Evolutionary conservation across 2,113 vertebrate species (phyloP).

Genomic region (Tragulus kanchil): DNA sequence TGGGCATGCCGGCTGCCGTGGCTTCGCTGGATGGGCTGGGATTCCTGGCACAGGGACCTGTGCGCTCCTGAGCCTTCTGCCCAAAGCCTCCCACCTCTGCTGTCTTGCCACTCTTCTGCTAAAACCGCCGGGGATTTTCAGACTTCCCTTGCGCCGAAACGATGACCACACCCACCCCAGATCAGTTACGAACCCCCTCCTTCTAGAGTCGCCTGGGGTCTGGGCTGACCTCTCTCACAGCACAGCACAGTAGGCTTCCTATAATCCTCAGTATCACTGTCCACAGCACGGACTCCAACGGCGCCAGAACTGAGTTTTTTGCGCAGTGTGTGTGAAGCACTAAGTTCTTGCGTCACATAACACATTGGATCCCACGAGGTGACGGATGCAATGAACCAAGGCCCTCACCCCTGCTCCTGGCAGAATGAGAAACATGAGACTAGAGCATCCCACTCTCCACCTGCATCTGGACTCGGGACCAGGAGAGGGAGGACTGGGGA

Average conservation of each 20-base stretch:
- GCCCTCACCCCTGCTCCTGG: no score
- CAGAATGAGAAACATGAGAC: background rate
- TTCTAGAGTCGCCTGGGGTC: background rate
- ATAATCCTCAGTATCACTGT: background rate
- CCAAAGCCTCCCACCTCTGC: background rate
- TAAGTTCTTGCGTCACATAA: background rate
- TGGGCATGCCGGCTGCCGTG: fast-evolving
- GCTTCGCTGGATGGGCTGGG: background rate
- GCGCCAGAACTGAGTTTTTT: background rate
- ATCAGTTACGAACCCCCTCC: background rate
- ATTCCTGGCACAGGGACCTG: background rate
- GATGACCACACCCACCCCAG: background rate
- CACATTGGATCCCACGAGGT: background rate
- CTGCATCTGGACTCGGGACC: no score
- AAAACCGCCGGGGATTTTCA: background rate
- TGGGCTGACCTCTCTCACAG: background rate
- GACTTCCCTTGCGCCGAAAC: background rate
- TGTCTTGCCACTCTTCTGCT: fast-evolving
- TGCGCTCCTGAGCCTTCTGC: no score
- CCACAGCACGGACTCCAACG: background rate
- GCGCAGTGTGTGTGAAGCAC: background rate
- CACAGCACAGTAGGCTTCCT: background rate
- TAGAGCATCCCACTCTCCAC: background rate
- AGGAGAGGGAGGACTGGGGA: no score
- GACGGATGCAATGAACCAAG: background rate